A percentile compares a stretch with the other conserved stretches of the same genome.
Conservation (phyloP, 2,797 vertebrate genomes). For the Characodon lateralis region DNA sequence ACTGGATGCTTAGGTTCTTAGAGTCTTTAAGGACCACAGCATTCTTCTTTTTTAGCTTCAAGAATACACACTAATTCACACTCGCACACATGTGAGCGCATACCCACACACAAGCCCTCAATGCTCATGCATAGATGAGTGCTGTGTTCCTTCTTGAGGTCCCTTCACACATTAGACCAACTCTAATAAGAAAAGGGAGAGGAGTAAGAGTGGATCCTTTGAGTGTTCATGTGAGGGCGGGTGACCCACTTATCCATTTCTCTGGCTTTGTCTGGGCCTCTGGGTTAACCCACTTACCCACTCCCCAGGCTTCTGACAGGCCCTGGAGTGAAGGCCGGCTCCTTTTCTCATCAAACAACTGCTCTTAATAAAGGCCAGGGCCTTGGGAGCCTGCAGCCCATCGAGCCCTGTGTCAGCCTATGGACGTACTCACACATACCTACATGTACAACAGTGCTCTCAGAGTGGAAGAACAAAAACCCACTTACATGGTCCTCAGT, state of each 20-base stretch:
- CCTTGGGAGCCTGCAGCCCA: conserved; percentile 62
- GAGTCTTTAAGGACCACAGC: conserved; percentile 53
- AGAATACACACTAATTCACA: conserved; percentile 23
- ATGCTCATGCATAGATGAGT: conserved; percentile 58
- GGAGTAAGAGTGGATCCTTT: conserved; percentile 79
- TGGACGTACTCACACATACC: conserved; percentile 23
- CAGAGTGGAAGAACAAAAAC: conserved; percentile 57
- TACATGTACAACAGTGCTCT: conserved; percentile 41
- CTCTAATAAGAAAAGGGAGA: conserved; percentile 81
- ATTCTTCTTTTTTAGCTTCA: conserved; percentile 32
- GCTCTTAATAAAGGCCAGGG: conserved; percentile 78
- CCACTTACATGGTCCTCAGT: conserved; percentile 50
- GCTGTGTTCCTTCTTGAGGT: conserved; percentile 73
- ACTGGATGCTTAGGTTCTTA: conserved; percentile 40
- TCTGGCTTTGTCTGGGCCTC: conserved; percentile 80
- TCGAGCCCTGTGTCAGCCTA: conserved; percentile 38
- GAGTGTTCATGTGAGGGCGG: conserved; percentile 77
- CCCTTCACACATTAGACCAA: conserved; percentile 77
- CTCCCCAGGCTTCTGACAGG: conserved; percentile 77
- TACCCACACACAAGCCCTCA: conserved; percentile 35
- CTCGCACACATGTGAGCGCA: conserved; percentile 15
- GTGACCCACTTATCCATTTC: conserved; percentile 82
- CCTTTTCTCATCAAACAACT: conserved; percentile 81
- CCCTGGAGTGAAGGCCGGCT: conserved; percentile 80
- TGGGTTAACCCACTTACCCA: conserved; percentile 83